Percentiles rank a stretch among this genome's conserved stretches.
Conservation (phyloP, 2,888 invertebrate species). For the Andrena chrysosceles region DNA sequence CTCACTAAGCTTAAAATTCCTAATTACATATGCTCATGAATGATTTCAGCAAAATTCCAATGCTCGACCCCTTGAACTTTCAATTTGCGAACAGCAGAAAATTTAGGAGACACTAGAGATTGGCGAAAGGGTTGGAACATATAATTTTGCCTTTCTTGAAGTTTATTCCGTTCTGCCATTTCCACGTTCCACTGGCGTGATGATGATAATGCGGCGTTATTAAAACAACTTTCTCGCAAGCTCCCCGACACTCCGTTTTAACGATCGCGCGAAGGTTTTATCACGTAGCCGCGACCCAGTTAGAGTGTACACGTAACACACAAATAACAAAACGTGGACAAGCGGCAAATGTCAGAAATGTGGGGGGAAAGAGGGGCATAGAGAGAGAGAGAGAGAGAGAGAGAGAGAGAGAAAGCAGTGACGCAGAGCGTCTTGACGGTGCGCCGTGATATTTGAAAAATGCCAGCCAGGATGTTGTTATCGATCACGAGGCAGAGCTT, state of each 20-base stretch:
- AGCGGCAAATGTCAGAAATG: constrained; percentile 39
- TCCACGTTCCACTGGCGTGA: neutral
- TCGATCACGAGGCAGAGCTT: constrained; percentile 7
- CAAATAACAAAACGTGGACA: constrained; percentile 33
- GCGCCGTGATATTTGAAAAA: constrained; percentile 48
- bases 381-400: too few relatives aligned
- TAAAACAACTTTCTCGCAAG: constrained; percentile 33
- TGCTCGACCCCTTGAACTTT: neutral
- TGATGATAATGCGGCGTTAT: constrained; percentile 37
- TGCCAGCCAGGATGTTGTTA: constrained; percentile 17
- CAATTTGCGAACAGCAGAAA: neutral
- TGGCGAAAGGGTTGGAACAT: neutral
- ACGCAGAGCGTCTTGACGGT: constrained; percentile 18
- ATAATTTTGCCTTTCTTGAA: constrained; percentile 2
- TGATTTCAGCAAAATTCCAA: too few relatives aligned
- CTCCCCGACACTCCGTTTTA: constrained; percentile 23
- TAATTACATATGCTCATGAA: too few relatives aligned
- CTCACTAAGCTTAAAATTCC: too few relatives aligned
- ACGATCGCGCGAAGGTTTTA: constrained; percentile 43
- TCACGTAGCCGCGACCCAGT: constrained; percentile 38
- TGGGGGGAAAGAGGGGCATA: neutral
- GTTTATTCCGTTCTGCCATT: constrained; percentile 1
- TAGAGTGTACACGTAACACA: constrained; percentile 21
- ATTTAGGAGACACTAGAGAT: neutral
- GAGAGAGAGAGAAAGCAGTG: constrained; percentile 3